Percentiles rank a stretch among this genome's conserved stretches.
Conservation (phyloP, 1,140 invertebrate genomes). For the Leptonema lineaticorne region DNA sequence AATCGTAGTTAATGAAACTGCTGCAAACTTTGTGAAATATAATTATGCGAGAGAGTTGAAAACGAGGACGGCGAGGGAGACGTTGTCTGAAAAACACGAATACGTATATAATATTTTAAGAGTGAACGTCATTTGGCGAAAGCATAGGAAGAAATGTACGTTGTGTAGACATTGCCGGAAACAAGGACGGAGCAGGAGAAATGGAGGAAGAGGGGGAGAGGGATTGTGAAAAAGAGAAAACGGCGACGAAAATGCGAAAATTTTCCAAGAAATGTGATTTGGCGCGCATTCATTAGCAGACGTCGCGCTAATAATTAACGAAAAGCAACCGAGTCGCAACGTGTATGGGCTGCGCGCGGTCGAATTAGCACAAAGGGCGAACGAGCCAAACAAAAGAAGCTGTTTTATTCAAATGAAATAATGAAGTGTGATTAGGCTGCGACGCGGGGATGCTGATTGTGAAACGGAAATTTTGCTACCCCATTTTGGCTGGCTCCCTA, state of each 20-base stretch:
- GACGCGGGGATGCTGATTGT: constrained; percentile 1
- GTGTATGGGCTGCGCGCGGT: background rate
- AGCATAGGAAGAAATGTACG: too few relatives aligned
- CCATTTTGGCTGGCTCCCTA: too few relatives aligned
- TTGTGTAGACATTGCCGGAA: background rate
- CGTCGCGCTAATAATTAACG: background rate
- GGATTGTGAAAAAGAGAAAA: background rate
- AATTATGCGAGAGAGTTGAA: too few relatives aligned
- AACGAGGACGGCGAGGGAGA: too few relatives aligned
- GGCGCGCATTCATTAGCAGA: background rate
- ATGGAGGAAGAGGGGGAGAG: background rate
- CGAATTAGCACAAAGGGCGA: constrained; percentile 34
- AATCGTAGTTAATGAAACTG: too few relatives aligned
- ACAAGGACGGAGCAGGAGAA: background rate
- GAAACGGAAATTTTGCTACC: background rate
- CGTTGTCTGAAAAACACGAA: too few relatives aligned
- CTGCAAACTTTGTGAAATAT: too few relatives aligned
- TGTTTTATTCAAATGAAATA: constrained; percentile 40
- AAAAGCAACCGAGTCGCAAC: constrained; percentile 1
- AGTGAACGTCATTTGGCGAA: too few relatives aligned
- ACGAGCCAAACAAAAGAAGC: constrained; percentile 34
- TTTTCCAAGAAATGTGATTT: background rate
- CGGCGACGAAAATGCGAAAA: background rate
- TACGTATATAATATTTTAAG: too few relatives aligned
- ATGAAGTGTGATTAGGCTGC: constrained; percentile 39